Percentiles rank a stretch among this genome's conserved stretches.
Evolutionary conservation across 2,888 invertebrate genomes (phyloP).

Genomic region (Nemurella pictetii): DNA sequence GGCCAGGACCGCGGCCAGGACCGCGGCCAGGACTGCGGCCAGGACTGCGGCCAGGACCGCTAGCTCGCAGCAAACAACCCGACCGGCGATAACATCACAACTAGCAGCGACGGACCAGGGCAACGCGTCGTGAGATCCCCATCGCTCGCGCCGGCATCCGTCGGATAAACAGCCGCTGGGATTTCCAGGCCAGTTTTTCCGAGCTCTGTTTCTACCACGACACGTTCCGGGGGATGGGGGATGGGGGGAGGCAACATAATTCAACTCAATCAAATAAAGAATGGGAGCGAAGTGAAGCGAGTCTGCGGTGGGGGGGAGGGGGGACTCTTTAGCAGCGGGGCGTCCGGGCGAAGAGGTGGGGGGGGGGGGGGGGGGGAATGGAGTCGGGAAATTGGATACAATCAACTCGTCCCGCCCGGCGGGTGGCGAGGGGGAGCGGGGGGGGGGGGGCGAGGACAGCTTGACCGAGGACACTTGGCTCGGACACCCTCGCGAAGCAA

Average conservation of each 20-base stretch:
- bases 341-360: constrained; percentile 6
- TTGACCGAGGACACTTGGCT: neutral
- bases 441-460: too few species aligned
- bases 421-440: neutral
- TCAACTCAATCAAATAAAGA: neutral
- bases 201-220: too few species aligned
- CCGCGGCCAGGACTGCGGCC: too few species aligned
- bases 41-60: too few species aligned
- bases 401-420: constrained; percentile 16
- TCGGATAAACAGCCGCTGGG: neutral
- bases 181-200: too few species aligned
- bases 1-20: too few species aligned
- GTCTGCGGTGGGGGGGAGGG: neutral
- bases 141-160: neutral
- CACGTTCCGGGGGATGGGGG: too few species aligned
- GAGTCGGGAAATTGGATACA: constrained; percentile 34
- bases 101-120: too few species aligned
- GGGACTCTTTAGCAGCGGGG: neutral
- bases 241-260: neutral
- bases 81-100: too few species aligned
- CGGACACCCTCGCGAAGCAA: neutral
- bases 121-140: neutral
- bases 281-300: neutral
- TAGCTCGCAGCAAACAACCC: too few species aligned
- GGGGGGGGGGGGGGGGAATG: constrained; percentile 19